Conservation (phyloP, 37 sponge, comb jelly and placozoan genomes). For the Theonella swinhoei region DNA sequence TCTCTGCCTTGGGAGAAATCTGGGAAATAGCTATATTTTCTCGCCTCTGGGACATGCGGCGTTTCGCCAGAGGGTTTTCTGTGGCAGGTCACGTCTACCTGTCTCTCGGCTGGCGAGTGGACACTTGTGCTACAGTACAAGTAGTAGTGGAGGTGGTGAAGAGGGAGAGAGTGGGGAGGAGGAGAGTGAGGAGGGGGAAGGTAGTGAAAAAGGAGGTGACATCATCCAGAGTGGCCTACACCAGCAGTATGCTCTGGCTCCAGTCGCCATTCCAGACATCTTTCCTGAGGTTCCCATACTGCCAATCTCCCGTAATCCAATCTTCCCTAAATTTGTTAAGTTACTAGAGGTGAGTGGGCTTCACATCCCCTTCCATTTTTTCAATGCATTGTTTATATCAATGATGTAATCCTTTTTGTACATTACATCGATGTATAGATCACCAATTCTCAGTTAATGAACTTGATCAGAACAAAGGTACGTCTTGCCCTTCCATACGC, state of each 20-base stretch:
- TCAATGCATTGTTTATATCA: neutral
- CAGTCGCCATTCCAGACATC: constrained; percentile 60
- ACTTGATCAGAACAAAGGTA: constrained; percentile 69
- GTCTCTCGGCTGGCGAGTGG: no score
- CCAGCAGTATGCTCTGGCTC: constrained; percentile 33
- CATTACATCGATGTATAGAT: constrained; percentile 41
- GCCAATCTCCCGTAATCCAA: constrained; percentile 73
- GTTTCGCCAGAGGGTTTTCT: no score
- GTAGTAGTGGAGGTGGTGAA: neutral
- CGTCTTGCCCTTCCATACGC: constrained; percentile 83
- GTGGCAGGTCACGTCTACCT: no score
- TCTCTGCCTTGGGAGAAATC: neutral
- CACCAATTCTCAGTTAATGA: constrained; percentile 69
- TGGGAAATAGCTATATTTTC: no score
- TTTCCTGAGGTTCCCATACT: constrained; percentile 91
- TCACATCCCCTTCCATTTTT: neutral
- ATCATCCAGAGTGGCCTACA: neutral
- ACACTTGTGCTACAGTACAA: neutral
- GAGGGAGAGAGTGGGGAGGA: constrained; percentile 6
- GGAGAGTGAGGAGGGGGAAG: constrained; percentile 1
- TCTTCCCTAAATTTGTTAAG: constrained; percentile 92
- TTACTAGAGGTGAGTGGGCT: constrained; percentile 81
- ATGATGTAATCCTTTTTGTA: neutral
- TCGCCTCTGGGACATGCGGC: no score
- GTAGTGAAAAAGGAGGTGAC: neutral